Conservation (phyloP, 2,888 invertebrate genomes). For the Phaedon cochleariae region DNA sequence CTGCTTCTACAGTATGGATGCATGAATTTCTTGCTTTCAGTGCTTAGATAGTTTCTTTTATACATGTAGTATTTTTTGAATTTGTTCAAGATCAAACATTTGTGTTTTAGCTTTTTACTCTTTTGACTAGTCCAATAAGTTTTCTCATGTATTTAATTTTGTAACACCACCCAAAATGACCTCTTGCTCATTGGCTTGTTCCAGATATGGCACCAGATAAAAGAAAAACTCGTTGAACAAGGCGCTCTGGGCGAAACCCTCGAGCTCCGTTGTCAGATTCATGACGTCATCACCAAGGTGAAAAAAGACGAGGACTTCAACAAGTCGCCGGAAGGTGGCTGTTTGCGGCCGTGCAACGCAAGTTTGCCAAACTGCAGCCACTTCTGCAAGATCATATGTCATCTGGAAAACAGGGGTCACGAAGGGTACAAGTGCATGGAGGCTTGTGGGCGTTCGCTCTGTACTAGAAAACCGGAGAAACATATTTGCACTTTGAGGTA, state of each 20-base stretch:
- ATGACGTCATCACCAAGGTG: conserved; percentile 44
- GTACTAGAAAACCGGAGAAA: conserved; percentile 42
- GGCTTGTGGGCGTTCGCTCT: conserved; percentile 55
- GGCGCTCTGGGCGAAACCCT: conserved; percentile 66
- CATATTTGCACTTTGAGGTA: conserved; percentile 61
- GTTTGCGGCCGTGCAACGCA: conserved; percentile 50
- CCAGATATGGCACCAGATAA: conserved; percentile 67
- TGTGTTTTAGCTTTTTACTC: too few species aligned
- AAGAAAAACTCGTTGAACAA: conserved; percentile 61
- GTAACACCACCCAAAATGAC: too few species aligned
- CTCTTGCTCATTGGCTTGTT: too few species aligned
- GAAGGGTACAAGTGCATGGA: conserved; percentile 61
- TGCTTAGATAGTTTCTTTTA: too few species aligned
- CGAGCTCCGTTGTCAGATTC: conserved; percentile 65
- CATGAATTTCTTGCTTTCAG: too few species aligned
- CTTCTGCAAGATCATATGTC: conserved; percentile 69
- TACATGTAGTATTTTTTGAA: too few species aligned
- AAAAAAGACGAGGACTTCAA: conserved; percentile 47
- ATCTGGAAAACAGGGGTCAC: conserved; percentile 68
- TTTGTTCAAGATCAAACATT: too few species aligned
- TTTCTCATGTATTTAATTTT: too few species aligned
- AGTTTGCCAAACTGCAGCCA: conserved; percentile 67
- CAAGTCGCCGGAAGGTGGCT: conserved; percentile 67
- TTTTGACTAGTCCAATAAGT: too few species aligned
- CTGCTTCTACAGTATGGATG: too few species aligned